A percentile compares a stretch with the other conserved stretches of the same genome.
These are phyloP conservation scores for Clinocottus analis DNA, from an alignment of 2,113 vertebrate genomes.

Conservation along the genomic window DNA sequence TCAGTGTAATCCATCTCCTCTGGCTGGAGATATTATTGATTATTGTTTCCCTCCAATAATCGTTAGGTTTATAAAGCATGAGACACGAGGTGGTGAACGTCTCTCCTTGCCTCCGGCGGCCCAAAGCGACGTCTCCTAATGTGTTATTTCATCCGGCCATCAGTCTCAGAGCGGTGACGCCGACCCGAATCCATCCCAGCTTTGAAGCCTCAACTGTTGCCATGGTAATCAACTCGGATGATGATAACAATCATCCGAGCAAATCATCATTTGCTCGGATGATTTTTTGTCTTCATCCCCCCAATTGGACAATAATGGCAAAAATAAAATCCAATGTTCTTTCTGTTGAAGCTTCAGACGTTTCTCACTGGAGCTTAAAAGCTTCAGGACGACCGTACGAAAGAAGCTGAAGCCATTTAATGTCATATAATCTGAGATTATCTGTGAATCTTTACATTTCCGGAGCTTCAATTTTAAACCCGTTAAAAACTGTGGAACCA, in stretches of 20 bases:
- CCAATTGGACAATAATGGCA: background rate
- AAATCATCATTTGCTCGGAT: background rate
- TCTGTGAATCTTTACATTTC: too few relatives aligned
- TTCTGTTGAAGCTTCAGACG: background rate
- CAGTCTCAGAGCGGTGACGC: background rate
- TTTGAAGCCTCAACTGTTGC: background rate
- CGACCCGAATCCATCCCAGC: background rate
- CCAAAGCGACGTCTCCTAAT: background rate
- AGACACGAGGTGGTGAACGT: background rate
- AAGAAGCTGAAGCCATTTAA: background rate
- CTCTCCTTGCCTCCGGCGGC: background rate
- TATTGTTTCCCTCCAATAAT: background rate
- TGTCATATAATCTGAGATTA: background rate
- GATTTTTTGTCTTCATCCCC: background rate
- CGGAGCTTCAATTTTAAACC: too few relatives aligned
- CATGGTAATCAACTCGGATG: background rate
- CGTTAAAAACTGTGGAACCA: too few relatives aligned
- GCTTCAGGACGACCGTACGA: background rate
- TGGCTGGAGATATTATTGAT: background rate
- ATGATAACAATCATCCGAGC: too few relatives aligned
- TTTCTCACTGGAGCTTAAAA: background rate
- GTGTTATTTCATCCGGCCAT: background rate
- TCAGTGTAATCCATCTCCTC: background rate
- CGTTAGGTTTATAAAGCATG: background rate
- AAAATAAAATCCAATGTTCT: too few relatives aligned